Percentiles rank a stretch among this genome's conserved stretches.
These are phyloP conservation scores for Drosophila biarmipes DNA, from an alignment of 1,140 invertebrate genomes.

Conservation along the genomic window DNA sequence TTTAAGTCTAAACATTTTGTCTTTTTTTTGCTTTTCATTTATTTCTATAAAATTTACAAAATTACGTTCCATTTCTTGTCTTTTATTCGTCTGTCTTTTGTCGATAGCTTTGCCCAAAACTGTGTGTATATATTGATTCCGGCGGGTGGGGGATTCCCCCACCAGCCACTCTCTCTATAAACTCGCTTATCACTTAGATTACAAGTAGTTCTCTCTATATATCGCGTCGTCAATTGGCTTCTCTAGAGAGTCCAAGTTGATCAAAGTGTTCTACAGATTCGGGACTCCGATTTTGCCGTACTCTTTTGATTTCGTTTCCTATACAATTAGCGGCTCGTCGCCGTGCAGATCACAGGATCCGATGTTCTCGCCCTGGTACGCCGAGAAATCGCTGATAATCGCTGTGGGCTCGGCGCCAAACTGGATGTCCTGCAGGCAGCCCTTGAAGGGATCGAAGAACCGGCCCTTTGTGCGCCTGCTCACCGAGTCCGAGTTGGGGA, in stretches of 20 bases:
- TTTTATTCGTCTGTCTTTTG: slow-evolving; percentile 43
- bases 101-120: slow-evolving; percentile 51
- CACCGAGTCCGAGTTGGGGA: slow-evolving; percentile 83
- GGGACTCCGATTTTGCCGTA: slow-evolving; percentile 17
- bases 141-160: neutral
- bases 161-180: slow-evolving; percentile 53
- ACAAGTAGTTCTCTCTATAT: slow-evolving; percentile 50
- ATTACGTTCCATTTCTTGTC: slow-evolving; percentile 69
- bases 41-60: slow-evolving; percentile 84
- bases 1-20: slow-evolving; percentile 67
- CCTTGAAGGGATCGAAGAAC: slow-evolving; percentile 84
- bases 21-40: slow-evolving; percentile 65
- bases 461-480: slow-evolving; percentile 81
- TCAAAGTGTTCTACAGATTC: slow-evolving; percentile 42
- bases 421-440: slow-evolving; percentile 85
- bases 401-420: slow-evolving; percentile 75
- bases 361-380: slow-evolving; percentile 86
- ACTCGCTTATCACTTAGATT: slow-evolving; percentile 70
- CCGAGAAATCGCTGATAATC: slow-evolving; percentile 85
- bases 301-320: slow-evolving; percentile 54
- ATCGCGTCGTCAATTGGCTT: slow-evolving; percentile 42
- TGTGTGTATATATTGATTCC: slow-evolving; percentile 41
- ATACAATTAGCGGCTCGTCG: slow-evolving; percentile 80
- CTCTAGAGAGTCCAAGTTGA: slow-evolving; percentile 36
- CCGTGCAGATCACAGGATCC: slow-evolving; percentile 85